Evolutionary conservation across 2,797 vertebrate species (phyloP), one percentile per base, ranked within the genome.

Genomic region (Bovichtus diacanthus): DNA sequence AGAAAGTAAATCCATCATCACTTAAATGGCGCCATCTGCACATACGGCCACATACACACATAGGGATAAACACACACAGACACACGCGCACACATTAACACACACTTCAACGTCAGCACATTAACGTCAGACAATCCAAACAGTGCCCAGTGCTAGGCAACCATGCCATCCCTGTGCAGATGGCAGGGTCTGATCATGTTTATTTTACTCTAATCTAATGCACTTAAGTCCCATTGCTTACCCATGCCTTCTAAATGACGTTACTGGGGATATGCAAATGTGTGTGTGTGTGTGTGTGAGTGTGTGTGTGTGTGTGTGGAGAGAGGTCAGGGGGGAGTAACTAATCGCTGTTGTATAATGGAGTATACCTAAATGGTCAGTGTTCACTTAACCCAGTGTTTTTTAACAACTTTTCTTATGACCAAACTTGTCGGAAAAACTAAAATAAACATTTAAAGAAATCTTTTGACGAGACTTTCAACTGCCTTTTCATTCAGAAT

Each of bases 191-290:
- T 92, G 87, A 93, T 93, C 81, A 82, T 94, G 91, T 94, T 94
- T 92, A 93, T 92, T 94, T 90, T 92, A 90, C 86, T 93, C 82
- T 90, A 86, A 89, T 90, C 76, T 90, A 90, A 90, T 93, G 87
- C 90, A 91, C 88, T 91, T 91, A 91, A 91, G 72, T 89, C 82
- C 70, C 27, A 23, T 69, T 87, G 85, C 80, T 76, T 89, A 55
- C 47, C 89, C 82, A 59, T 81, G 85, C 74, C 71, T 83, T 71
- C 84, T 54, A 79, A 87, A 85, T 88, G 80, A 92, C 62, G 74
- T 76, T 79, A 80, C 63, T 51, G 66, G 41, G 74, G 69, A 77
- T 66, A 70, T 75, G 62, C 34, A 70, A 34, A 56, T 55, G 62
- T 10, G 21, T 64, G 59, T 61, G 36, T 58, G 61, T 70, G 50